Conservation (phyloP, 2,888 invertebrate genomes). For the Rotaria sp. region DNA sequence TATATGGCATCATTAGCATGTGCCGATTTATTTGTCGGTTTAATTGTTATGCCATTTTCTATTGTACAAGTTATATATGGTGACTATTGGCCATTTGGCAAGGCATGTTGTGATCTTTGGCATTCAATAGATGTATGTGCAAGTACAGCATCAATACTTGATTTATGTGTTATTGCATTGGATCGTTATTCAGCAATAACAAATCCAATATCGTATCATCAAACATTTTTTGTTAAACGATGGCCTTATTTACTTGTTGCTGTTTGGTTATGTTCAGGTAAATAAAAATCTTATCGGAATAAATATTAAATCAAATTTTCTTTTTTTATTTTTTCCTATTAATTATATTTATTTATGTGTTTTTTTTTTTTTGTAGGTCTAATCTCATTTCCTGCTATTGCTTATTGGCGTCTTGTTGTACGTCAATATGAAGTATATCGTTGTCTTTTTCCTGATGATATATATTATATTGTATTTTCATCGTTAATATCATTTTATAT, state of each 20-base stretch:
- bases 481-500: slow-evolving; percentile 94
- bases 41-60: slow-evolving; percentile 38
- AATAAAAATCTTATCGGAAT: not conserved
- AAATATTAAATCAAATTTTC: not conserved
- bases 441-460: slow-evolving; percentile 91
- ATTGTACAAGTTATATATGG: slow-evolving; percentile 31
- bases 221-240: slow-evolving; percentile 56
- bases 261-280: slow-evolving; percentile 91
- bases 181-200: slow-evolving; percentile 92
- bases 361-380: slow-evolving; percentile 71
- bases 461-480: slow-evolving; percentile 90
- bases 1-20: slow-evolving; percentile 38
- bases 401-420: slow-evolving; percentile 61
- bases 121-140: slow-evolving; percentile 89
- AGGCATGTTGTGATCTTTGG: slow-evolving; percentile 84
- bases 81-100: slow-evolving; percentile 38
- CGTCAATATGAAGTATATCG: slow-evolving; percentile 41
- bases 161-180: slow-evolving; percentile 88
- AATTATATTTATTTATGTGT: not conserved
- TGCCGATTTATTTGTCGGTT: slow-evolving; percentile 37
- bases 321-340: too few species aligned
- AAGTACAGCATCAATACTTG: slow-evolving; percentile 91
- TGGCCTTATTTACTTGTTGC: slow-evolving; percentile 79
- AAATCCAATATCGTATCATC: slow-evolving; percentile 91
- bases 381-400: slow-evolving; percentile 93